Conservation (phyloP, 2,888 invertebrate species). For the Drosophila buzzatii region DNA sequence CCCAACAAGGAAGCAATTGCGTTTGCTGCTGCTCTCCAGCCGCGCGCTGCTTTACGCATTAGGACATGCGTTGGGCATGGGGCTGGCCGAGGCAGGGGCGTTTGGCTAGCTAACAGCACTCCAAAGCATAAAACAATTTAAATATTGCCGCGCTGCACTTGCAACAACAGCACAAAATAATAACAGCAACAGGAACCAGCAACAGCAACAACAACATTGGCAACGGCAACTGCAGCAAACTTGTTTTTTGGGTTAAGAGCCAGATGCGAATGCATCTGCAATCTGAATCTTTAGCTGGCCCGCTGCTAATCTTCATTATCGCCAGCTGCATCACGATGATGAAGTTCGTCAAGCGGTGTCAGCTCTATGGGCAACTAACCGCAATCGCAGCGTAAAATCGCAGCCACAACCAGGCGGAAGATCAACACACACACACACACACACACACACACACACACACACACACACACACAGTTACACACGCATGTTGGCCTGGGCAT, state of each 20-base stretch:
- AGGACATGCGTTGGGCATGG: slow-evolving; percentile 74
- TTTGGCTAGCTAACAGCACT: slow-evolving; percentile 66
- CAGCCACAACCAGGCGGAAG: slow-evolving; percentile 47
- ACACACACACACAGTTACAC: neutral
- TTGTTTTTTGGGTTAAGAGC: slow-evolving; percentile 49
- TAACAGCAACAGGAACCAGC: slow-evolving; percentile 28
- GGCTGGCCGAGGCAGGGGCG: slow-evolving; percentile 12
- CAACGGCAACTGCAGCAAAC: slow-evolving; percentile 51
- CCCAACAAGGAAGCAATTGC: slow-evolving; percentile 77
- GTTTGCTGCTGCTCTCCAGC: slow-evolving; percentile 37
- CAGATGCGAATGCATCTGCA: slow-evolving; percentile 74
- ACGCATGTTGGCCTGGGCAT: slow-evolving; percentile 64
- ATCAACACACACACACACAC: slow-evolving; percentile 54
- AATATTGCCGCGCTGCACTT: slow-evolving; percentile 81
- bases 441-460: neutral
- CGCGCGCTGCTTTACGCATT: slow-evolving; percentile 67
- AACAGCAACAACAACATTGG: slow-evolving; percentile 21
- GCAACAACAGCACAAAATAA: slow-evolving; percentile 65
- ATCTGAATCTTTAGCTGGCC: slow-evolving; percentile 68
- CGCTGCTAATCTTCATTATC: slow-evolving; percentile 76
- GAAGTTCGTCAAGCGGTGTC: slow-evolving; percentile 77
- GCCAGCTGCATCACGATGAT: slow-evolving; percentile 56
- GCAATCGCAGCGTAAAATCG: slow-evolving; percentile 49
- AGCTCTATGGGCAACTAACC: slow-evolving; percentile 76
- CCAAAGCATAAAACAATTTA: slow-evolving; percentile 81